A percentile compares a stretch with the other conserved stretches of the same genome.
phyloP scores from a whole-genome alignment of 2,797 vertebrate species.

The Malurus splendens region DNA sequence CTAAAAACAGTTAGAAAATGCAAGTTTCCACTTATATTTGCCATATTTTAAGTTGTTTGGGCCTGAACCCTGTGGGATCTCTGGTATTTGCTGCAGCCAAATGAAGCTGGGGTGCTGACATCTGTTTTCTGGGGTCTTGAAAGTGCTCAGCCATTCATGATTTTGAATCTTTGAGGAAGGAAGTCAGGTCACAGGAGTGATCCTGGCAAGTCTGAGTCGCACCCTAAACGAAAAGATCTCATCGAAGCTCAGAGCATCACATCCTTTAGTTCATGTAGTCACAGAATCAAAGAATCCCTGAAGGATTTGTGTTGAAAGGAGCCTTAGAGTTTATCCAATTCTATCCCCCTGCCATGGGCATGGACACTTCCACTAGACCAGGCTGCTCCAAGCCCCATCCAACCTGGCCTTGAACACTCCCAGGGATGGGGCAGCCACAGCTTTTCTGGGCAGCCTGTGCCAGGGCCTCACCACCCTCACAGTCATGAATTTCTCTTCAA shows the following conservation, averaged over 20 bases:
- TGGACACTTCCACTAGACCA: not conserved
- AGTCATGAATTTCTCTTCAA: not conserved
- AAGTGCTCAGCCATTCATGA: not conserved
- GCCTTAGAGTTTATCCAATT: not conserved
- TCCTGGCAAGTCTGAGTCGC: not conserved
- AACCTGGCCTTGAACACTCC: fast-evolving
- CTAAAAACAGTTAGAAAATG: not conserved
- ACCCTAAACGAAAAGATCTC: not conserved
- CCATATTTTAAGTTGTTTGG: not conserved
- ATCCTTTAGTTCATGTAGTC: not conserved
- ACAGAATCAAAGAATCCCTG: not conserved
- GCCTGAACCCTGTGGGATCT: not conserved
- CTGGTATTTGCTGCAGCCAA: fast-evolving
- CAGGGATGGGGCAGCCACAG: not conserved
- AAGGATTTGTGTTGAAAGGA: not conserved
- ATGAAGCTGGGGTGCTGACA: not conserved
- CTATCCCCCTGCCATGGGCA: not conserved
- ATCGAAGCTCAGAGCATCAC: not conserved
- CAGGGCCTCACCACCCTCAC: not conserved
- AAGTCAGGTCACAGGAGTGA: not conserved
- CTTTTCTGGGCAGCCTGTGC: not conserved
- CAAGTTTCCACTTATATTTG: not conserved
- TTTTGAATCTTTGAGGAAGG: not conserved
- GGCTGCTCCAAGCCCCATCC: not conserved
- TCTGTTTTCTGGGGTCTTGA: not conserved